Percentiles rank a stretch among this genome's conserved stretches.
These are phyloP conservation scores for Lordiphosa collinella DNA, from an alignment of 1,140 invertebrate species.

Conservation along the genomic window DNA sequence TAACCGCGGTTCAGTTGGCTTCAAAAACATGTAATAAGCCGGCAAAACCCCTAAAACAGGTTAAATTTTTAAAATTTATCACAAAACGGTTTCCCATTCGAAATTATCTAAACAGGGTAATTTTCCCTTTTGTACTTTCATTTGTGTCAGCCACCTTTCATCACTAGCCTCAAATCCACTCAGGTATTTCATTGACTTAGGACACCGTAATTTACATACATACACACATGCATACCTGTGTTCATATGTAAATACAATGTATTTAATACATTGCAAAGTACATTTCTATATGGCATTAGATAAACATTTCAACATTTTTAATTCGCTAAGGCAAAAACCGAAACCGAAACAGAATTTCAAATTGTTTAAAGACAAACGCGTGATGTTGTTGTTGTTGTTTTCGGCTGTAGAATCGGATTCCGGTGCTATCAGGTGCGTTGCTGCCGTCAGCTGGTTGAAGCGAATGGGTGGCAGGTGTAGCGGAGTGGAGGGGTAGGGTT, in stretches of 20 bases:
- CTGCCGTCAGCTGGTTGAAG: no score
- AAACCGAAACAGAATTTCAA: background rate
- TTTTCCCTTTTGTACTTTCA: no score
- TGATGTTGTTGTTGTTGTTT: constrained; percentile 4
- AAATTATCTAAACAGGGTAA: no score
- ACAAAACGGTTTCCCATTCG: no score
- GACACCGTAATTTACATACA: background rate
- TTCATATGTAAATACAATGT: background rate
- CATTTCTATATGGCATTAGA: background rate
- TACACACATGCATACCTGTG: background rate
- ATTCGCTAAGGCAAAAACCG: background rate
- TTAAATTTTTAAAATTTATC: no score
- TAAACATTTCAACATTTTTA: constrained; percentile 1
- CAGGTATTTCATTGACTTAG: background rate
- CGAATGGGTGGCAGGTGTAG: background rate
- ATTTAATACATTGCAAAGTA: background rate
- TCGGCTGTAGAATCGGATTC: background rate
- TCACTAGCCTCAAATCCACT: no score
- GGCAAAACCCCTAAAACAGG: no score
- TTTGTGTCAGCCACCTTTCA: no score
- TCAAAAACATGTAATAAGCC: no score
- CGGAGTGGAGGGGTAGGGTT: background rate
- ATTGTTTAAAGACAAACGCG: constrained; percentile 1
- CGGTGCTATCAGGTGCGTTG: constrained; percentile 2
- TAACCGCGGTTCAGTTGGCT: no score